These are phyloP conservation scores for Pungitius pungitius DNA, from an alignment of 2,113 vertebrate species.

Conservation along the genomic window DNA sequence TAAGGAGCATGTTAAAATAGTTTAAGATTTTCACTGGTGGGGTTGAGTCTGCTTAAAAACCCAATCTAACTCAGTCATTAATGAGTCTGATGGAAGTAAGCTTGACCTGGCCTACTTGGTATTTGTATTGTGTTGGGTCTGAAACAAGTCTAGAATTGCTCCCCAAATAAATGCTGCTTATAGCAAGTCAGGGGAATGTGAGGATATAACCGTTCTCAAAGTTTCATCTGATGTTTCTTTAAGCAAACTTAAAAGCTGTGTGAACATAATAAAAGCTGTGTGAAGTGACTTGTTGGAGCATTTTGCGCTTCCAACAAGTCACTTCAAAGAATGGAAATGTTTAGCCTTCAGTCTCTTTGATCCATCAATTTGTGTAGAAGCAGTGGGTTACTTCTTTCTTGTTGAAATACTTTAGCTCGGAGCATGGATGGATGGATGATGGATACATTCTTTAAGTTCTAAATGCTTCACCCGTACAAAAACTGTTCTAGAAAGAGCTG, in stretches of 20 bases:
- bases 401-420: slow-evolving; percentile 13
- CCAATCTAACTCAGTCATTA: neutral
- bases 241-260: neutral
- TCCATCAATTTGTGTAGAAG: neutral
- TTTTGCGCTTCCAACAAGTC: neutral
- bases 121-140: neutral
- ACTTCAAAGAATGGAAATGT: slow-evolving; percentile 20
- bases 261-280: too few species aligned
- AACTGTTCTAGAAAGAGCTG: slow-evolving; percentile 34
- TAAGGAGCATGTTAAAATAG: too few species aligned
- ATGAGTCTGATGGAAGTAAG: neutral
- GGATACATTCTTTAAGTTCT: slow-evolving; percentile 34
- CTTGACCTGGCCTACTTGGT: neutral
- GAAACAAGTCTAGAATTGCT: neutral
- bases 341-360: slow-evolving; percentile 25
- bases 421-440: slow-evolving; percentile 23
- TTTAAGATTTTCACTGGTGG: too few species aligned
- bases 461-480: slow-evolving; percentile 25
- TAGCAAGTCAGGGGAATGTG: neutral
- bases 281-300: too few species aligned
- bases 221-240: neutral
- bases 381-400: slow-evolving; percentile 12
- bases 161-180: neutral
- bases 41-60: too few species aligned
- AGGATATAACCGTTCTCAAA: neutral